These are phyloP conservation scores for Apis dorsata DNA, from an alignment of 1,140 invertebrate species.

Conservation along the genomic window DNA sequence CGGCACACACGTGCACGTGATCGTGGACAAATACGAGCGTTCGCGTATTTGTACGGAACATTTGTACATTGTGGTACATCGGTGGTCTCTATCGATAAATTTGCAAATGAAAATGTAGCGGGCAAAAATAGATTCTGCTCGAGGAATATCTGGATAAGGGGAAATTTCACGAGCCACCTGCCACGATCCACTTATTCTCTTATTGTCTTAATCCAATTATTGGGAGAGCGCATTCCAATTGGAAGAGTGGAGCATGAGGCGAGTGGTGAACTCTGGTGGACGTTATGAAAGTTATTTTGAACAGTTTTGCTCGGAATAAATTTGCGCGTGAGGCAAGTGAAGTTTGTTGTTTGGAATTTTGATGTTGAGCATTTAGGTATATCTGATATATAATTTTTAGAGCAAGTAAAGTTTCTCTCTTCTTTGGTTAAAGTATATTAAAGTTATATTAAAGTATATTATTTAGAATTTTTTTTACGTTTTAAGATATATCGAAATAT, in stretches of 20 bases:
- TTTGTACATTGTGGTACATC: not conserved
- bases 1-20: too few relatives aligned
- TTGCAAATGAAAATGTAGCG: slow-evolving; percentile 39
- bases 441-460: too few relatives aligned
- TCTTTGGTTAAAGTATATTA: too few relatives aligned
- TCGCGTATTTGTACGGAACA: not conserved
- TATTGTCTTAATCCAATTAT: slow-evolving; percentile 33
- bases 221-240: not conserved
- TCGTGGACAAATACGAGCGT: not conserved
- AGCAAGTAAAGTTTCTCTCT: too few relatives aligned
- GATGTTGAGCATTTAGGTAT: too few relatives aligned
- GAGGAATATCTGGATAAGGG: slow-evolving; percentile 27
- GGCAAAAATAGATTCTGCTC: slow-evolving; percentile 42
- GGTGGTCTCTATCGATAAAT: slow-evolving; percentile 42
- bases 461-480: too few relatives aligned
- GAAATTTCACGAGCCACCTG: not conserved
- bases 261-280: not conserved
- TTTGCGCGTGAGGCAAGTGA: not conserved
- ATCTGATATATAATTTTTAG: too few relatives aligned
- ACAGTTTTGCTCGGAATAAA: not conserved
- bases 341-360: too few relatives aligned
- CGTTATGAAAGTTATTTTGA: not conserved
- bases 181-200: slow-evolving; percentile 32
- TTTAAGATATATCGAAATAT: too few relatives aligned
- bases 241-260: not conserved